phyloP scores from a whole-genome alignment of 2,113 vertebrate genomes.

The Phrynocephalus versicolor region DNA sequence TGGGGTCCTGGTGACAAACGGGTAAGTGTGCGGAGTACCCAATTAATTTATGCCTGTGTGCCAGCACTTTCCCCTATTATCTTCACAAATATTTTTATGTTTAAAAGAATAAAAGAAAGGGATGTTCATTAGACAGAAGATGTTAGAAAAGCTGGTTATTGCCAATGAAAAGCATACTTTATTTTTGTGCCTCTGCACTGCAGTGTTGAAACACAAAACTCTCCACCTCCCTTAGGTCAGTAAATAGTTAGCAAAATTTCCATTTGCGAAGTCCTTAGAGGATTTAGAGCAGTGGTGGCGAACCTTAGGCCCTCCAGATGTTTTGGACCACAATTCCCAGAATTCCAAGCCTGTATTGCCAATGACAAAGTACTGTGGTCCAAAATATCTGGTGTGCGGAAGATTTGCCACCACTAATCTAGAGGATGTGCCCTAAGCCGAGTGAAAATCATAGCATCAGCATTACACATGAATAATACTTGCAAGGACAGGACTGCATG shows the following conservation, averaged over 20 bases:
- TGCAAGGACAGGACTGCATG: background rate
- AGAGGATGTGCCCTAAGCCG: background rate
- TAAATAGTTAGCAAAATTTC: background rate
- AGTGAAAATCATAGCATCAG: background rate
- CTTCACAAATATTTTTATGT: background rate
- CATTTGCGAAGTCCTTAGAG: background rate
- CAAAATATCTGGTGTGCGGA: too few species aligned
- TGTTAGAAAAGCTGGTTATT: background rate
- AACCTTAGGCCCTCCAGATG: too few species aligned
- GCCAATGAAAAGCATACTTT: background rate
- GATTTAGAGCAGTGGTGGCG: too few species aligned
- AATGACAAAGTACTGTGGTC: too few species aligned
- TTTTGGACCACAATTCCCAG: too few species aligned
- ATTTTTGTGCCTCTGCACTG: background rate
- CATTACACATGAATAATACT: background rate
- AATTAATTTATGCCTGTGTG: background rate
- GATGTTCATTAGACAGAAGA: too few species aligned
- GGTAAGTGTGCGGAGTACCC: slow-evolving; percentile 72
- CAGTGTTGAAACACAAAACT: background rate
- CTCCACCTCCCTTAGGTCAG: background rate
- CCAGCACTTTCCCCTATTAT: background rate
- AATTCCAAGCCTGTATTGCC: too few species aligned
- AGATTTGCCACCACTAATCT: too few species aligned
- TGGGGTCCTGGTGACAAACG: slow-evolving; percentile 94
- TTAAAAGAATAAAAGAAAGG: background rate